A percentile compares a stretch with the other conserved stretches of the same genome.
phyloP scores from a whole-genome alignment of 2,113 vertebrate species.

The Ciconia boyciana region DNA sequence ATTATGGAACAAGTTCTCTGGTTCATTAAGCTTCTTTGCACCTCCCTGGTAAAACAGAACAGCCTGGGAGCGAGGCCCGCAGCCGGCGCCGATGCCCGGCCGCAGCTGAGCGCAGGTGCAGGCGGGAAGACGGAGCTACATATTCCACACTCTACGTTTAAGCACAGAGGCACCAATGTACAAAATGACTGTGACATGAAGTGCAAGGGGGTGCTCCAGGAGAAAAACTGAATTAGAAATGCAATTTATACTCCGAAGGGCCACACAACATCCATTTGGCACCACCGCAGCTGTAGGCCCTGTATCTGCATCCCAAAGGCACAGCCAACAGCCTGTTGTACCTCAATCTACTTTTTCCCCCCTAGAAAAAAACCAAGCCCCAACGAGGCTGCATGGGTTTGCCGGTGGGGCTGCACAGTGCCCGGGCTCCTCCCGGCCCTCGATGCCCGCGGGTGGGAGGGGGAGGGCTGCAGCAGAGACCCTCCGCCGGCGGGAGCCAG shows the following conservation, averaged over 20 bases:
- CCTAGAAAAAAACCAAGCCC: not conserved
- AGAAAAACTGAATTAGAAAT: not conserved
- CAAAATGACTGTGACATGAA: not conserved
- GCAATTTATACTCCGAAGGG: not conserved
- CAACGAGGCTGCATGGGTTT: accelerated
- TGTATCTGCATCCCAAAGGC: not conserved
- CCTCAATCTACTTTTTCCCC: accelerated
- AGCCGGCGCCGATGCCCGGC: not conserved
- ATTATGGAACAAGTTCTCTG: not conserved
- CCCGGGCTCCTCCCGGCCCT: not conserved
- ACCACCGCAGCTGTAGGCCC: not conserved
- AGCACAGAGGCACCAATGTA: not conserved
- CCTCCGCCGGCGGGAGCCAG: not conserved
- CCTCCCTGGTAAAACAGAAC: not conserved
- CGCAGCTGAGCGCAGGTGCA: accelerated
- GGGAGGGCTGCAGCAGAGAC: not conserved
- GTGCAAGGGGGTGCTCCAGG: not conserved
- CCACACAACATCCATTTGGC: accelerated
- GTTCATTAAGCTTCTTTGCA: not conserved
- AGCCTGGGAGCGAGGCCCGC: accelerated
- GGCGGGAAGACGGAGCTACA: not conserved
- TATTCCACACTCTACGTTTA: not conserved
- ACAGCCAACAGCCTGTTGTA: not conserved
- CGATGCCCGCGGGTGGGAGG: accelerated
- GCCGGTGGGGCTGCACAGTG: accelerated